These are phyloP conservation scores for Varecia variegata DNA, from an alignment of 2,797 vertebrate genomes.

Conservation along the genomic window DNA sequence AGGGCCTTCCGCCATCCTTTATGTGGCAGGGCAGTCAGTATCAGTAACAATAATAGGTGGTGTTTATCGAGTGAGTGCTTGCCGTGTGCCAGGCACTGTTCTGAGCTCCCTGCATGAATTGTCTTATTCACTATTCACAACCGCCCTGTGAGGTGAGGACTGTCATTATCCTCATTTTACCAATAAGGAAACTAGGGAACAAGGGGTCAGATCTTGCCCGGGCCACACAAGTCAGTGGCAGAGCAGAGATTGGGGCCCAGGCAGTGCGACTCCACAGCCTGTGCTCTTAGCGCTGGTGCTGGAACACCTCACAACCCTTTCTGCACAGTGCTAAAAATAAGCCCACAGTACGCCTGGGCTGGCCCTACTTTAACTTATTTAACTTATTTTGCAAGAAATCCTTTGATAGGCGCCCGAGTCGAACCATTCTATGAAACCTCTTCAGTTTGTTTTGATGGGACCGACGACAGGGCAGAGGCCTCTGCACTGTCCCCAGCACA, in stretches of 20 bases:
- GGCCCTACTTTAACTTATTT: neutral
- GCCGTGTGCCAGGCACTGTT: neutral
- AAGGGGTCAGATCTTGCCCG: neutral
- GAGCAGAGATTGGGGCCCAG: neutral
- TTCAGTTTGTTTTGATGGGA: conserved; percentile 20
- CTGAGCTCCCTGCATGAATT: neutral
- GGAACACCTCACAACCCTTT: neutral
- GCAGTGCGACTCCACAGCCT: neutral
- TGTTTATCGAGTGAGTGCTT: neutral
- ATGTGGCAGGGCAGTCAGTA: neutral
- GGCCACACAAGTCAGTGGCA: neutral
- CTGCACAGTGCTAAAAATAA: neutral
- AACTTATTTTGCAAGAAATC: conserved; percentile 9
- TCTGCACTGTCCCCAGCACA: neutral
- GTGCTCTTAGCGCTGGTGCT: neutral
- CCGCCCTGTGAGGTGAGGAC: neutral
- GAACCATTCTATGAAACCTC: conserved; percentile 38
- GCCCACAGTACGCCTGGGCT: neutral
- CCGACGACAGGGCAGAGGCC: neutral
- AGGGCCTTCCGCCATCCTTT: neutral
- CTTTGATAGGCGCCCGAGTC: neutral
- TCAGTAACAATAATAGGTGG: neutral
- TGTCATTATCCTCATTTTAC: neutral
- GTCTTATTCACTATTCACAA: neutral
- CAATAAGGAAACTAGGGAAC: neutral